Evolutionary conservation across 2,797 vertebrate genomes (phyloP).

Genomic region (Lepus oiostolus): DNA sequence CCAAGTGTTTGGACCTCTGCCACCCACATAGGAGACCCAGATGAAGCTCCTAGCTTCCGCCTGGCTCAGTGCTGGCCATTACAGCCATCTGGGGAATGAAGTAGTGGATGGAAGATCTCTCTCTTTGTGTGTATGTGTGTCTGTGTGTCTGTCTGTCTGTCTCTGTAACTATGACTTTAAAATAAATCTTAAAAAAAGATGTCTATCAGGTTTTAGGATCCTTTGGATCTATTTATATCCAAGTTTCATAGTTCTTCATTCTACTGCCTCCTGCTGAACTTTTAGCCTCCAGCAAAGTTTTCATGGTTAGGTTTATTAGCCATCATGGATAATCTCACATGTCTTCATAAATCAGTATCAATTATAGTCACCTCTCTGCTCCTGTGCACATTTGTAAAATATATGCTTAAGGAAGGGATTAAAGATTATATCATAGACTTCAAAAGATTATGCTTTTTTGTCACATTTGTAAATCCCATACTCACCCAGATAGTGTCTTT

Average conservation of each 20-base stretch:
- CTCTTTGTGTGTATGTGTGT: too few species aligned
- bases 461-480: slow-evolving; percentile 34
- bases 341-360: slow-evolving; percentile 44
- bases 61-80: too few species aligned
- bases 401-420: neutral
- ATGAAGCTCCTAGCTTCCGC: too few species aligned
- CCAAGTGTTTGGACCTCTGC: too few species aligned
- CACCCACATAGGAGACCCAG: too few species aligned
- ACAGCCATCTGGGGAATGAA: too few species aligned
- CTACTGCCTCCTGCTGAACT: neutral
- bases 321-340: neutral
- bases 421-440: neutral
- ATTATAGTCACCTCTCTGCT: slow-evolving; percentile 21
- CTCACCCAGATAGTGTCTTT: slow-evolving; percentile 44
- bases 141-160: too few species aligned
- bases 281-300: slow-evolving; percentile 37
- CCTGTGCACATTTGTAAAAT: slow-evolving; percentile 13
- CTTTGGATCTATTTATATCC: too few species aligned
- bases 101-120: too few species aligned
- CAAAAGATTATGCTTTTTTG: slow-evolving; percentile 46
- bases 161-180: too few species aligned
- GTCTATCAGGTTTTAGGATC: too few species aligned
- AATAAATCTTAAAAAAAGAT: too few species aligned
- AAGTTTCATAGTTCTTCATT: slow-evolving; percentile 38
- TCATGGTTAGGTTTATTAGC: neutral